These are phyloP conservation scores for Gibbula magus DNA, from an alignment of 2,888 invertebrate species.

Conservation along the genomic window DNA sequence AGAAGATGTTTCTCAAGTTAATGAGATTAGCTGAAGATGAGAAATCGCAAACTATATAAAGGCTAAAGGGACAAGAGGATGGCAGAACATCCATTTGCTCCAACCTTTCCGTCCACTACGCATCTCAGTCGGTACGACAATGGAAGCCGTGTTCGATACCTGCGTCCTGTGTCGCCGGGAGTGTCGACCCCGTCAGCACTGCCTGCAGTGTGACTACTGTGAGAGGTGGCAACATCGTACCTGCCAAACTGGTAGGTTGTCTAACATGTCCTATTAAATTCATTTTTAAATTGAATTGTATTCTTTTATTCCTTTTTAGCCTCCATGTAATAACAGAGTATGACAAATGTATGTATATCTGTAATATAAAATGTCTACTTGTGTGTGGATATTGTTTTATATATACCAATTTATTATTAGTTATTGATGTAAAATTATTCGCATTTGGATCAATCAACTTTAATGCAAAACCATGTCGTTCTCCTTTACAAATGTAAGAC, in stretches of 20 bases:
- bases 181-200: not conserved
- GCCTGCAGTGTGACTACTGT: conserved; percentile 12
- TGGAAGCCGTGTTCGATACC: too few relatives aligned
- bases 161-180: not conserved
- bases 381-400: too few relatives aligned
- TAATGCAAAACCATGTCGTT: too few relatives aligned
- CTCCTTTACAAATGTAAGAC: not conserved
- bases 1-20: too few relatives aligned
- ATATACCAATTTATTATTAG: too few relatives aligned
- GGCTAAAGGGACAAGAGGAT: not conserved
- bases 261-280: not conserved
- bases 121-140: not conserved
- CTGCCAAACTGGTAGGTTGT: not conserved
- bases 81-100: not conserved
- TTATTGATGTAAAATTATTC: too few relatives aligned
- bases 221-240: not conserved
- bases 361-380: too few relatives aligned
- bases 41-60: not conserved
- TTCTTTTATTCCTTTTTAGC: too few relatives aligned
- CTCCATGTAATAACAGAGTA: too few relatives aligned
- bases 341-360: too few relatives aligned
- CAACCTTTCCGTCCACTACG: not conserved
- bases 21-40: not conserved
- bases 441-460: too few relatives aligned
- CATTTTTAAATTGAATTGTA: not conserved